phyloP scores from a whole-genome alignment of 1,140 invertebrate genomes.

The Pseudobourletiella spinata region DNA sequence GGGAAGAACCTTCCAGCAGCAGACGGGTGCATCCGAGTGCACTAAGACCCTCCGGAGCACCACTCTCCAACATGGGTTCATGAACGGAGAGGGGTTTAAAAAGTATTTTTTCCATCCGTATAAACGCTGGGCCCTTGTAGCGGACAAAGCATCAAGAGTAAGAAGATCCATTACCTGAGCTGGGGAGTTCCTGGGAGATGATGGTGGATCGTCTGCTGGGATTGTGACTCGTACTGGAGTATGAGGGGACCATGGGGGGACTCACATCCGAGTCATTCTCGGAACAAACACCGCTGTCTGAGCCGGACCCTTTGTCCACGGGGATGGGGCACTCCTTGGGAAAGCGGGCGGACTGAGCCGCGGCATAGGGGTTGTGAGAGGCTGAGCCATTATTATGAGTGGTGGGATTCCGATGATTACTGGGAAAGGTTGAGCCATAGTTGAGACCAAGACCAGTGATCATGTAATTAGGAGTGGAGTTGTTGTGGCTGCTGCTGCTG shows the following conservation, averaged over 20 bases:
- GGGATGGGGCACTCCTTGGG: conserved; percentile 25
- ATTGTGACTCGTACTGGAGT: not conserved
- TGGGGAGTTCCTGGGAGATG: conserved; percentile 19
- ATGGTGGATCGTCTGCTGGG: conserved; percentile 11
- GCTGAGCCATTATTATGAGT: not conserved
- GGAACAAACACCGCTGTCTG: conserved; percentile 31
- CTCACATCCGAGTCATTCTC: conserved; percentile 30
- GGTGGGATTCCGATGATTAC: conserved; percentile 17
- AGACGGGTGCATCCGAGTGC: no score
- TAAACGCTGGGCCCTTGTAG: no score
- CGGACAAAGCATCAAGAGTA: no score
- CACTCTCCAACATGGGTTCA: no score
- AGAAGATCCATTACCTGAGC: conserved; percentile 19
- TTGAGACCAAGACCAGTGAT: conserved; percentile 12
- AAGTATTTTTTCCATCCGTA: no score
- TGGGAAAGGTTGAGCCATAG: conserved; percentile 23
- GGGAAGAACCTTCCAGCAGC: no score
- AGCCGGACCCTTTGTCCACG: conserved; percentile 30
- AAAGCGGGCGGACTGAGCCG: conserved; percentile 11
- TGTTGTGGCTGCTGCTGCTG: conserved; percentile 4
- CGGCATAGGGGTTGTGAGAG: not conserved
- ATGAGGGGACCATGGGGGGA: conserved; percentile 18
- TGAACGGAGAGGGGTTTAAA: no score
- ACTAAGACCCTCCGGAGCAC: no score
- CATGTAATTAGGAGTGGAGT: not conserved